Conservation (phyloP, 2,888 invertebrate species). For the Thymelicus acteon region DNA sequence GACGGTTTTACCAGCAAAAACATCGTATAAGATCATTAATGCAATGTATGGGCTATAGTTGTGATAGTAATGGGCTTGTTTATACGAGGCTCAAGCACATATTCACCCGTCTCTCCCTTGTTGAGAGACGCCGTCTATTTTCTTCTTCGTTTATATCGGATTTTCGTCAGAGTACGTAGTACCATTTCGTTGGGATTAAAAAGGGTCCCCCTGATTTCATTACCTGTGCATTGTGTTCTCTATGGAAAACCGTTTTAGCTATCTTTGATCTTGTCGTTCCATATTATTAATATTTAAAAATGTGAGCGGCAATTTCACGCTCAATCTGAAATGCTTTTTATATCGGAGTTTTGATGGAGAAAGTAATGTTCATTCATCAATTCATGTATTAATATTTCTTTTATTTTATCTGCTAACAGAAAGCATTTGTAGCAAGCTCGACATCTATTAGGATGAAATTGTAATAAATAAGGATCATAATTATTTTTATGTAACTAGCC, state of each 20-base stretch:
- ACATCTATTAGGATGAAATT: no score
- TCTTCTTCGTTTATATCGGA: conserved; percentile 52
- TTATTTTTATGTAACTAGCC: no score
- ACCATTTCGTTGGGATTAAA: conserved; percentile 69
- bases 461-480: no score
- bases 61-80: conserved; percentile 77
- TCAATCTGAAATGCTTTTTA: neutral
- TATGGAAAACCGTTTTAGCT: conserved; percentile 21
- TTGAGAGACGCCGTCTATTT: conserved; percentile 46
- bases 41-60: conserved; percentile 62
- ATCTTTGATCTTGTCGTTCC: conserved; percentile 24
- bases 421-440: no score
- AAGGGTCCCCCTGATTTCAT: conserved; percentile 52
- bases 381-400: neutral
- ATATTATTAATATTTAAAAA: conserved; percentile 20
- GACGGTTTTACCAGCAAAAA: conserved; percentile 58
- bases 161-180: conserved; percentile 54
- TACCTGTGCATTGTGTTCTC: conserved; percentile 29
- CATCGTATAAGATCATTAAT: conserved; percentile 66
- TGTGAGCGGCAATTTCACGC: neutral
- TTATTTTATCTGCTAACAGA: no score
- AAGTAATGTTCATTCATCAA: no score
- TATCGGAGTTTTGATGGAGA: neutral
- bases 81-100: conserved; percentile 62
- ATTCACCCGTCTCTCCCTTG: conserved; percentile 54